A percentile compares a stretch with the other conserved stretches of the same genome.
Evolutionary conservation across 2,113 vertebrate species (phyloP).

Genomic region (Gasterosteus nipponicus): DNA sequence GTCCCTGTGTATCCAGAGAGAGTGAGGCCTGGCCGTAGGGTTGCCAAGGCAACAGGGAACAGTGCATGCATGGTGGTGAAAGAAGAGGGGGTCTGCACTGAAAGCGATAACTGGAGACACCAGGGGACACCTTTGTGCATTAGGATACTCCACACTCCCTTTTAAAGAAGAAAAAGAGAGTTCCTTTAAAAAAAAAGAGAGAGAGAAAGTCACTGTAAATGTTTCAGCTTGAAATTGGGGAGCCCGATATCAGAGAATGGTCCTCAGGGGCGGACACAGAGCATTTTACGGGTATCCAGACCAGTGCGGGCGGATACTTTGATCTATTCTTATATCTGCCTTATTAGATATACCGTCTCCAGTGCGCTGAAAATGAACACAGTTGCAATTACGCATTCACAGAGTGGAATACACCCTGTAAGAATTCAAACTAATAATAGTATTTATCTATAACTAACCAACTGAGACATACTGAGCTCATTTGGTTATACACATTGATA

Average conservation of each 20-base stretch:
- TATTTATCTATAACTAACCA: neutral
- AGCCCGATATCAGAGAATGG: constrained; percentile 33
- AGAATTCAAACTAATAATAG: neutral
- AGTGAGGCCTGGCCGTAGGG: constrained; percentile 61
- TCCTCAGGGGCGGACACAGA: constrained; percentile 28
- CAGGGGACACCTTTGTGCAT: constrained; percentile 75
- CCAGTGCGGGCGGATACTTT: constrained; percentile 33
- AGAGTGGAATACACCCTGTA: constrained; percentile 7
- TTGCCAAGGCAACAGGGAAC: constrained; percentile 79
- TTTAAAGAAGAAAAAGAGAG: constrained; percentile 28
- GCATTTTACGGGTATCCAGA: constrained; percentile 29
- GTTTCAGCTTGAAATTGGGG: constrained; percentile 48
- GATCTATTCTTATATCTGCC: constrained; percentile 36
- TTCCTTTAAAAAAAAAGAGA: neutral
- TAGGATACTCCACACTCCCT: constrained; percentile 57
- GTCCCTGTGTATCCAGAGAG: constrained; percentile 64
- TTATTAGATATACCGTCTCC: constrained; percentile 23
- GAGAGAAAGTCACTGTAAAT: constrained; percentile 28
- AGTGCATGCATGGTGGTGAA: constrained; percentile 70
- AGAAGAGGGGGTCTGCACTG: constrained; percentile 61
- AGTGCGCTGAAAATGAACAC: constrained; percentile 17
- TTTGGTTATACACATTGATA: neutral
- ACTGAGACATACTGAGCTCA: neutral
- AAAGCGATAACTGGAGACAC: constrained; percentile 63
- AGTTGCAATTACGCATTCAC: constrained; percentile 20